phyloP scores from a whole-genome alignment of 2,888 invertebrate species.

The Phyllotreta striolata region DNA sequence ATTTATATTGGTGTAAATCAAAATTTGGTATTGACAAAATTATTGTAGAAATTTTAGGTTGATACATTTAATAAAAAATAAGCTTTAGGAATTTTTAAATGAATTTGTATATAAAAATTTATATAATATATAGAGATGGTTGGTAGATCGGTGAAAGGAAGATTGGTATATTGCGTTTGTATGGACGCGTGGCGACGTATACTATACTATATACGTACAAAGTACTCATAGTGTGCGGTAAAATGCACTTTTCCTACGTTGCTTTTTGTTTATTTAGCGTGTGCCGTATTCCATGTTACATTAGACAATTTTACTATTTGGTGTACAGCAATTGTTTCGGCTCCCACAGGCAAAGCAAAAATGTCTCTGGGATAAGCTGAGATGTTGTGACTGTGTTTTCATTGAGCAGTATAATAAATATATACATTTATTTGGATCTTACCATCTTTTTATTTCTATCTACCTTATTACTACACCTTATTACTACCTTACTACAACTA shows the following conservation, averaged over 20 bases:
- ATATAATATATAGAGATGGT: slow-evolving; percentile 69
- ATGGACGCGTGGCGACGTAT: slow-evolving; percentile 60
- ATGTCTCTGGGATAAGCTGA: slow-evolving; percentile 53
- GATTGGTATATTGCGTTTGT: slow-evolving; percentile 57
- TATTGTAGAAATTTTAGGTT: slow-evolving; percentile 63
- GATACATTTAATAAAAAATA: slow-evolving; percentile 66
- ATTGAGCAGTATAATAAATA: slow-evolving; percentile 79
- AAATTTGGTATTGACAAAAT: slow-evolving; percentile 64
- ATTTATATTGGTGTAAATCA: slow-evolving; percentile 65
- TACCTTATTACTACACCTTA: too few relatives aligned
- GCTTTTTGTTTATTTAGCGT: slow-evolving; percentile 61
- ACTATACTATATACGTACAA: slow-evolving; percentile 63
- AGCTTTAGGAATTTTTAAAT: slow-evolving; percentile 74
- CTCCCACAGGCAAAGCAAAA: slow-evolving; percentile 41
- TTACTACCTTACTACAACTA: too few relatives aligned
- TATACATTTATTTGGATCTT: slow-evolving; percentile 75
- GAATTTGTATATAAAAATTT: slow-evolving; percentile 75
- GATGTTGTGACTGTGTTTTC: slow-evolving; percentile 67
- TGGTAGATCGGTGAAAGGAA: slow-evolving; percentile 58
- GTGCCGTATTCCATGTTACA: slow-evolving; percentile 64
- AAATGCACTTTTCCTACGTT: slow-evolving; percentile 59
- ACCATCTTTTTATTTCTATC: slow-evolving; percentile 1
- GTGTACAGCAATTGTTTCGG: slow-evolving; percentile 64
- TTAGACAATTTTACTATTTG: slow-evolving; percentile 65
- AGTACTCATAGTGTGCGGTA: slow-evolving; percentile 60